Evolutionary conservation across 2,797 vertebrate species (phyloP).

Genomic region (Danio choprae): DNA sequence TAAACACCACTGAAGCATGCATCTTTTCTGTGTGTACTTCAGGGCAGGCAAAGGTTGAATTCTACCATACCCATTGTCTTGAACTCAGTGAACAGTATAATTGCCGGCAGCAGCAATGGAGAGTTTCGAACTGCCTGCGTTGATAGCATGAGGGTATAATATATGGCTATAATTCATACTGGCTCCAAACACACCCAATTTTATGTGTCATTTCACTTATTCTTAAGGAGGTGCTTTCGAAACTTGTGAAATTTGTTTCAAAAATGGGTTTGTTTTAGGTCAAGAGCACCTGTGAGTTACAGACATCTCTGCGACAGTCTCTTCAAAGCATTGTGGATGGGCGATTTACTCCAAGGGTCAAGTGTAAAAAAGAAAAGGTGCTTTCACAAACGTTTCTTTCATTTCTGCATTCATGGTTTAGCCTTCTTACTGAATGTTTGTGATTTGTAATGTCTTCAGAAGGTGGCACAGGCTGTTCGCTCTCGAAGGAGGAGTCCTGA

Average conservation of each 20-base stretch:
- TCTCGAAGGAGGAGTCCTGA: conserved; percentile 21
- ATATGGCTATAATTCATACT: conserved; percentile 2
- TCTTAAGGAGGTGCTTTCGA: background rate
- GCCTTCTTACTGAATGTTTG: background rate
- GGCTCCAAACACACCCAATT: background rate
- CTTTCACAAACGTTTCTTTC: background rate
- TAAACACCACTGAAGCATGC: background rate
- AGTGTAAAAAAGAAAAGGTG: conserved; percentile 61
- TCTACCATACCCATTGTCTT: conserved; percentile 72
- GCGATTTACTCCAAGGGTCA: conserved; percentile 64
- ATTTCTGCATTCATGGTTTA: background rate
- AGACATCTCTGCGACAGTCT: conserved; percentile 65
- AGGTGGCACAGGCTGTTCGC: conserved; percentile 27
- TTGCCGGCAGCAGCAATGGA: conserved; percentile 76
- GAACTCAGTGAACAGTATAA: conserved; percentile 70
- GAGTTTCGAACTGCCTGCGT: conserved; percentile 78
- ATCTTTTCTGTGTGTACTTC: conserved; percentile 1
- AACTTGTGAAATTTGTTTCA: conserved; percentile 10
- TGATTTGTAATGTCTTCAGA: conserved; percentile 8
- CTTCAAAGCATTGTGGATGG: conserved; percentile 69
- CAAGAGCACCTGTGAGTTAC: conserved; percentile 69
- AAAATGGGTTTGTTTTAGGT: conserved; percentile 69
- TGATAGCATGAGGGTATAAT: conserved; percentile 75
- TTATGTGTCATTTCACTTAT: background rate
- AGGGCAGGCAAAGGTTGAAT: conserved; percentile 71